Conservation (phyloP, 1,140 invertebrate genomes). For the Argopecten irradians region DNA sequence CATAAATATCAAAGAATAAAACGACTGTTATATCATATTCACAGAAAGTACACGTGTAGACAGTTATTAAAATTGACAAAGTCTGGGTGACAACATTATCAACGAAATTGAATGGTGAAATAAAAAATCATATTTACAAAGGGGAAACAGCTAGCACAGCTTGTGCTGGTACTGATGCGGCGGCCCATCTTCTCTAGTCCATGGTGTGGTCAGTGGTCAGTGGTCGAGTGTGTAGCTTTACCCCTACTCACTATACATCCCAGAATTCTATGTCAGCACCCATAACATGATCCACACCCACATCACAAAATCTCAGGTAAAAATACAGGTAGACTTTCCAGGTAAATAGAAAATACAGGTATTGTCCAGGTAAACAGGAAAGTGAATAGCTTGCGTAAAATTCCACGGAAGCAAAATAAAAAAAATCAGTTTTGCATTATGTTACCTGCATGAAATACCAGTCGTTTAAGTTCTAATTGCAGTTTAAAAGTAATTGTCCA, state of each 20-base stretch:
- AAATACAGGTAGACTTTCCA: background rate
- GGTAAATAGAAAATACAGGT: too few species aligned
- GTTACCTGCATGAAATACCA: background rate
- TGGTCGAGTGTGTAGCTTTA: background rate
- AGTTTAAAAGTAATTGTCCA: background rate
- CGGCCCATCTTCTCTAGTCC: background rate
- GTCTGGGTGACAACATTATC: too few species aligned
- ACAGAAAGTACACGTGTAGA: too few species aligned
- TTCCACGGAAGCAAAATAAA: background rate
- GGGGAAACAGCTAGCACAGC: background rate
- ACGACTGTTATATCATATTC: too few species aligned
- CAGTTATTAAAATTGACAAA: too few species aligned
- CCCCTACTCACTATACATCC: background rate
- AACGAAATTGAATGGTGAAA: too few species aligned
- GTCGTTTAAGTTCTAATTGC: background rate
- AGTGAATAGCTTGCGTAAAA: background rate
- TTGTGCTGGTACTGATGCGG: background rate
- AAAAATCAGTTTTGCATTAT: background rate
- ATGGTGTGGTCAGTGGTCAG: background rate
- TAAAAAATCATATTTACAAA: background rate
- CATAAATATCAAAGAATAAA: too few species aligned
- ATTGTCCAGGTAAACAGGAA: background rate
- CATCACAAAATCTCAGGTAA: background rate
- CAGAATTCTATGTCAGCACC: background rate
- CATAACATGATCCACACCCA: background rate